Conservation (phyloP, 2,797 vertebrate genomes). For the Tragopan temminckii region DNA sequence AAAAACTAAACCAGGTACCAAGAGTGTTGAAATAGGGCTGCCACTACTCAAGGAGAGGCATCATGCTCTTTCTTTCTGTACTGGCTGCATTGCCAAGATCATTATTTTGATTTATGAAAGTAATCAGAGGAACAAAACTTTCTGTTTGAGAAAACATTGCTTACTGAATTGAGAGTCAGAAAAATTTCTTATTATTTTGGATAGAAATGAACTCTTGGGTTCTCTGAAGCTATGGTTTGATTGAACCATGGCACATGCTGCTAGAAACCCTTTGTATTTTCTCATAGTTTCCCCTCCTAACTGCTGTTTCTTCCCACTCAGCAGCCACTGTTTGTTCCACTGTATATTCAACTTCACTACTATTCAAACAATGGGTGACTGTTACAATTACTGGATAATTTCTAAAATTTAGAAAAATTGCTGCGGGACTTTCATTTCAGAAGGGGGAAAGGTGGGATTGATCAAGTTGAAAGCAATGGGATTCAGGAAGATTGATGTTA, state of each 20-base stretch:
- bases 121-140: neutral
- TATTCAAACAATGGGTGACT: neutral
- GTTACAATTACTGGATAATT: neutral
- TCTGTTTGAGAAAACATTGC: neutral
- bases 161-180: neutral
- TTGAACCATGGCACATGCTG: neutral
- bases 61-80: neutral
- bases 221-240: neutral
- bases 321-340: neutral
- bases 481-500: neutral
- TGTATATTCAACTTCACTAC: neutral
- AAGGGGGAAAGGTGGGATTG: neutral
- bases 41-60: accelerated
- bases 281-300: neutral
- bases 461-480: neutral
- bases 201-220: neutral
- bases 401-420: neutral
- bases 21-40: accelerated
- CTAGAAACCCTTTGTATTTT: neutral
- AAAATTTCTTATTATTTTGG: neutral
- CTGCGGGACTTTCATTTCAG: neutral
- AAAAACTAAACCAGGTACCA: accelerated
- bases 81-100: neutral
- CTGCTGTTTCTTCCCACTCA: neutral
- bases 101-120: neutral